phyloP scores from a whole-genome alignment of 30 jellyfish, hydroid and myxozoan genomes.

The Turritopsis dohrnii region DNA sequence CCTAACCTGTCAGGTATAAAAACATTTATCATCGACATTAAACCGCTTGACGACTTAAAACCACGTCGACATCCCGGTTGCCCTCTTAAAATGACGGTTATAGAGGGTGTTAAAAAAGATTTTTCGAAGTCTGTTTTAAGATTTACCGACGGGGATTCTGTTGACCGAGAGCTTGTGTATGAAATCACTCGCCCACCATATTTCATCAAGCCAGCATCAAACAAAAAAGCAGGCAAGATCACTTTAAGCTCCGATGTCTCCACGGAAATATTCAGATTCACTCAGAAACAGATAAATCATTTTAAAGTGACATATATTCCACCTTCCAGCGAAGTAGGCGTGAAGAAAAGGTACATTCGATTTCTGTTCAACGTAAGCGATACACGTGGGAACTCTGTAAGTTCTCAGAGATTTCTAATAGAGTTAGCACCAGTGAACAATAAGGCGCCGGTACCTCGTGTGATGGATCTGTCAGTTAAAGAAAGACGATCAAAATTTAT shows the following conservation, averaged over 20 bases:
- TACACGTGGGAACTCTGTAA: conserved; percentile 60
- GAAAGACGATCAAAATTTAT: conserved; percentile 51
- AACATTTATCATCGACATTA: conserved; percentile 69
- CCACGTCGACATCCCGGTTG: conserved; percentile 80
- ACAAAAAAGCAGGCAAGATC: conserved; percentile 54
- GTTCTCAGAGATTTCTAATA: conserved; percentile 45
- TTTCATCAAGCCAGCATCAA: conserved; percentile 33
- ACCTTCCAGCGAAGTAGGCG: conserved; percentile 56
- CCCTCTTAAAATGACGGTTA: conserved; percentile 64
- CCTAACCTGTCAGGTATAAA: conserved; percentile 89
- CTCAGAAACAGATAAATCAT: conserved; percentile 76
- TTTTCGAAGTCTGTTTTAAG: conserved; percentile 57
- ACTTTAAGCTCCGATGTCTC: not conserved
- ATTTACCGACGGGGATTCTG: conserved; percentile 74
- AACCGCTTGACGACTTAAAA: conserved; percentile 64
- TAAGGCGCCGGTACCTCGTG: conserved; percentile 66
- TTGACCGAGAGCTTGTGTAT: conserved; percentile 52
- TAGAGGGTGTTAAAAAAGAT: conserved; percentile 38
- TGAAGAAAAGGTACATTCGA: conserved; percentile 46
- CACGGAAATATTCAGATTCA: conserved; percentile 27
- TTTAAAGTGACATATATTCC: conserved; percentile 83
- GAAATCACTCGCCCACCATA: conserved; percentile 46
- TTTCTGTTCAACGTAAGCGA: conserved; percentile 69
- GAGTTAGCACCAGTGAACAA: conserved; percentile 72
- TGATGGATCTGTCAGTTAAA: conserved; percentile 56